phyloP scores from a whole-genome alignment of 2,113 vertebrate genomes.

The Nibea albiflora region DNA sequence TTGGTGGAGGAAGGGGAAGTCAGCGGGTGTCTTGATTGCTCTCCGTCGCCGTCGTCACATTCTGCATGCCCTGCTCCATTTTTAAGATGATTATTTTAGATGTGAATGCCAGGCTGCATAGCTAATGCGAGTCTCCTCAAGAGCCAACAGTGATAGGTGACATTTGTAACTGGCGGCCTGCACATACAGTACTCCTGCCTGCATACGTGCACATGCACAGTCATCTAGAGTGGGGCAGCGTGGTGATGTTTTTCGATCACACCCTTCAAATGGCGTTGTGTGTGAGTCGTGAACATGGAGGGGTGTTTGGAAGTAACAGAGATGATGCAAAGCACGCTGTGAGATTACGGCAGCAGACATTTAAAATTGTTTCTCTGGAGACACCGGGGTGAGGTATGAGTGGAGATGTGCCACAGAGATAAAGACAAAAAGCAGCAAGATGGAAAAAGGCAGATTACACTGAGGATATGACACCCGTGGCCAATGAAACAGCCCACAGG shows the following conservation, averaged over 20 bases:
- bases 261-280: not conserved
- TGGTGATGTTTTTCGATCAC: slow-evolving; percentile 1
- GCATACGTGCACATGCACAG: not conserved
- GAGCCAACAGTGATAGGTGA: not conserved
- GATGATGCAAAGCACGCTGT: slow-evolving; percentile 11
- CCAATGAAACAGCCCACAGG: slow-evolving; percentile 26
- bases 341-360: not conserved
- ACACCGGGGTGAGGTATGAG: not conserved
- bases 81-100: slow-evolving; percentile 58
- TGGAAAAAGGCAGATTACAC: slow-evolving; percentile 14
- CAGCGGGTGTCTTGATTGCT: slow-evolving; percentile 59
- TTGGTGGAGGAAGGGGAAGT: slow-evolving; percentile 26
- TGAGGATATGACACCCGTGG: slow-evolving; percentile 22
- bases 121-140: slow-evolving; percentile 11
- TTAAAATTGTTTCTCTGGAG: not conserved
- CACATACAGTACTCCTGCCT: not conserved
- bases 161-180: not conserved
- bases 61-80: slow-evolving; percentile 17
- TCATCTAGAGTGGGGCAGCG: slow-evolving; percentile 1
- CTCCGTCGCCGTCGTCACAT: slow-evolving; percentile 35
- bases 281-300: not conserved
- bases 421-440: not conserved
- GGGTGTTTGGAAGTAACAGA: not conserved
- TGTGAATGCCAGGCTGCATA: slow-evolving; percentile 19
- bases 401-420: not conserved